Evolutionary conservation across 2,797 vertebrate genomes (phyloP).

Genomic region (Manis pentadactyla): DNA sequence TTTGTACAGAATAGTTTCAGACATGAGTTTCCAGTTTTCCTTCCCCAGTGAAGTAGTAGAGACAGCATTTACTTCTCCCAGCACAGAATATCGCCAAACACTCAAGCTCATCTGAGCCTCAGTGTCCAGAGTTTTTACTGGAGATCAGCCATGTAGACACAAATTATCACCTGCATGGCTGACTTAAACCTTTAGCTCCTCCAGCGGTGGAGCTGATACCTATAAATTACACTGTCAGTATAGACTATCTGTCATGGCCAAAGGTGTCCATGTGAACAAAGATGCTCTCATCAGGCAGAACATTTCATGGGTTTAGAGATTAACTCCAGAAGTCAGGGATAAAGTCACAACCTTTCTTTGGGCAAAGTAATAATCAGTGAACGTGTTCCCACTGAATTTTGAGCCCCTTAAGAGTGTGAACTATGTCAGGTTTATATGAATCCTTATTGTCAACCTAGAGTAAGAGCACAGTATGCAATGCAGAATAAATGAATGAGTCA

Average conservation of each 20-base stretch:
- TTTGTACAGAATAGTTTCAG: background rate
- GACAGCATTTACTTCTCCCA: background rate
- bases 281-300: background rate
- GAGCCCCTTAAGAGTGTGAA: background rate
- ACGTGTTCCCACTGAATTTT: background rate
- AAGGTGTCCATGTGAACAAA: background rate
- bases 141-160: background rate
- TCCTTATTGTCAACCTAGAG: background rate
- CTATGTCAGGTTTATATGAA: background rate
- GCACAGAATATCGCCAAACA: background rate
- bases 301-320: background rate
- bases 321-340: background rate
- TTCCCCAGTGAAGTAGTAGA: background rate
- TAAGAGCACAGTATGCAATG: background rate
- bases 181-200: background rate
- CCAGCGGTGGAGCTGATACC: background rate
- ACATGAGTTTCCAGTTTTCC: background rate
- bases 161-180: background rate
- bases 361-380: background rate
- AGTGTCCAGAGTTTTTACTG: background rate
- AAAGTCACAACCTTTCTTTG: background rate
- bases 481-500: background rate
- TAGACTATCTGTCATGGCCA: background rate
- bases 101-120: background rate
- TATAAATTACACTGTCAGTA: background rate